Conservation (phyloP, 2,113 vertebrate species). For the Ardeotis arabs region DNA sequence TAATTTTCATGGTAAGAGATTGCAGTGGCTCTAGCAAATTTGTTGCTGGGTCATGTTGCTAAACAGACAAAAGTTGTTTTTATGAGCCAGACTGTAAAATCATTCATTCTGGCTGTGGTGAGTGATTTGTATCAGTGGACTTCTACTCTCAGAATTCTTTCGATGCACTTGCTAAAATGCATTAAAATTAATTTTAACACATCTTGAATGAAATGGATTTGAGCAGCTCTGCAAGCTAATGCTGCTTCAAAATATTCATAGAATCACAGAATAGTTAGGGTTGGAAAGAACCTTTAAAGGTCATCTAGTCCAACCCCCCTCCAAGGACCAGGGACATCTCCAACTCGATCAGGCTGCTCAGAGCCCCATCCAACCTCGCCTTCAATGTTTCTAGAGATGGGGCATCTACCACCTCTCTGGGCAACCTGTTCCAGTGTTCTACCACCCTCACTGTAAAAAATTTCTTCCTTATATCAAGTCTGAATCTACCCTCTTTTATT, state of each 20-base stretch:
- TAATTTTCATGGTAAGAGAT: neutral
- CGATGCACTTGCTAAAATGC: constrained; percentile 15
- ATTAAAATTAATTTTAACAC: constrained; percentile 4
- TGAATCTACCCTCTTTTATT: no score
- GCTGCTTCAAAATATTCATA: neutral
- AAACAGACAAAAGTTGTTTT: constrained; percentile 6
- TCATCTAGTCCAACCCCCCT: no score
- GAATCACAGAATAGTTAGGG: no score
- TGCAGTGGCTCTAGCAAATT: neutral
- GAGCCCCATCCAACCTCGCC: no score
- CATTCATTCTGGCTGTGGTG: neutral
- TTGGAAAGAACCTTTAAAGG: no score
- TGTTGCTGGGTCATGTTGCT: neutral
- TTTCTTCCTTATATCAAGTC: no score
- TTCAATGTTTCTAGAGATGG: no score
- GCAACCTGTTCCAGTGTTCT: no score
- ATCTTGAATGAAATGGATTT: neutral
- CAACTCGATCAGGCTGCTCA: no score
- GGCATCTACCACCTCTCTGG: no score
- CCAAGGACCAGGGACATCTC: no score
- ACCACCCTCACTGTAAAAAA: no score
- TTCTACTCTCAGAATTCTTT: neutral
- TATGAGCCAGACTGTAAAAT: neutral
- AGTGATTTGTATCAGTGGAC: neutral
- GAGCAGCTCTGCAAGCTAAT: neutral